These are phyloP conservation scores for Chironomus striatipennis DNA, from an alignment of 1,140 invertebrate species.

Conservation along the genomic window DNA sequence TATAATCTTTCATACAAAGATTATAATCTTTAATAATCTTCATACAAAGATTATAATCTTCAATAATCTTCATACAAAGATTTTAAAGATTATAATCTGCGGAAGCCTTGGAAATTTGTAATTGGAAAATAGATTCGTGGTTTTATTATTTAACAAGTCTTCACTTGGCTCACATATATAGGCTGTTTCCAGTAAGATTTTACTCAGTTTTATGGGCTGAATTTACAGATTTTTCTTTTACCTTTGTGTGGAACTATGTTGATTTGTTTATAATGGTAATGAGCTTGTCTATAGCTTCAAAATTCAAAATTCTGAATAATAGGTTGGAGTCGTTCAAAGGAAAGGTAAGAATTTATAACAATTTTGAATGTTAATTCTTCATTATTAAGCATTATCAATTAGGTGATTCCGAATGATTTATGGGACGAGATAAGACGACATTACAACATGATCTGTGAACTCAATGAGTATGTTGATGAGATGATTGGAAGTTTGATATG, in stretches of 20 bases:
- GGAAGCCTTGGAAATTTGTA: too few species aligned
- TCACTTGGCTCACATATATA: constrained; percentile 35
- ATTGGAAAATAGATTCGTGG: constrained; percentile 26
- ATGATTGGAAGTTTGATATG: constrained; percentile 51
- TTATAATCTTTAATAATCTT: too few species aligned
- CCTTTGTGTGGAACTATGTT: constrained; percentile 59
- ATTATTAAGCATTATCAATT: constrained; percentile 46
- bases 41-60: too few species aligned
- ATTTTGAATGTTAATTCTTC: too few species aligned
- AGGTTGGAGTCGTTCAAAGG: constrained; percentile 33
- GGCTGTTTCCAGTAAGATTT: constrained; percentile 30
- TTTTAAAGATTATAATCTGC: too few species aligned
- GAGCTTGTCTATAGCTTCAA: constrained; percentile 46
- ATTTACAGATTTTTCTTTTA: constrained; percentile 32
- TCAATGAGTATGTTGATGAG: constrained; percentile 48
- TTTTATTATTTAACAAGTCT: constrained; percentile 30
- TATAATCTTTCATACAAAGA: too few species aligned
- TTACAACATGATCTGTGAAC: constrained; percentile 48
- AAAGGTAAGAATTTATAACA: constrained; percentile 36
- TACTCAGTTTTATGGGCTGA: constrained; percentile 29
- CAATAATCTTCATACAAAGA: too few species aligned
- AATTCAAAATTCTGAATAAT: constrained; percentile 50
- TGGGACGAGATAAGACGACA: constrained; percentile 52
- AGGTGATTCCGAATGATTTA: constrained; percentile 45
- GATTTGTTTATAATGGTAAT: constrained; percentile 57